phyloP scores from a whole-genome alignment of 1,140 invertebrate species.

The Eulimnadia texana region DNA sequence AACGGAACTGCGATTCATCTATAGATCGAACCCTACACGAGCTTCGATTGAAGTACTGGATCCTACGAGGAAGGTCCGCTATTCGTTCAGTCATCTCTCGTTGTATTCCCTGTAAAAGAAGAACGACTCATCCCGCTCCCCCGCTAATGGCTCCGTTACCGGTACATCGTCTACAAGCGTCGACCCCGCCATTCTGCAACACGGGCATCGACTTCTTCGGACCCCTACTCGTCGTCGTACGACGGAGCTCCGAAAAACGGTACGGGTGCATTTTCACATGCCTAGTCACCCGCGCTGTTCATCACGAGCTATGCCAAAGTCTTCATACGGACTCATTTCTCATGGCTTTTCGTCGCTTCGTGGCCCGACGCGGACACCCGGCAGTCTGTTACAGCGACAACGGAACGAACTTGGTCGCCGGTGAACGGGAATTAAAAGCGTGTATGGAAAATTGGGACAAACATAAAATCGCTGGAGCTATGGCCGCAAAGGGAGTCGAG shows the following conservation, averaged over 20 bases:
- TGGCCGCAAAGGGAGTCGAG: constrained; percentile 17
- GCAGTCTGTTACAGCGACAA: constrained; percentile 24
- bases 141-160: constrained; percentile 18
- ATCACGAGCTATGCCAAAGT: constrained; percentile 22
- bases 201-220: constrained; percentile 22
- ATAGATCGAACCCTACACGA: constrained; percentile 6
- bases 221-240: constrained; percentile 19
- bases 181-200: constrained; percentile 16
- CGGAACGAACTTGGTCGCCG: constrained; percentile 24
- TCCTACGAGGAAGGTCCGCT: constrained; percentile 9
- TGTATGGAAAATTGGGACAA: constrained; percentile 19
- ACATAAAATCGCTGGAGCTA: not conserved
- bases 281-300: constrained; percentile 21
- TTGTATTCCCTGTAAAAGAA: constrained; percentile 16
- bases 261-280: constrained; percentile 22
- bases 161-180: constrained; percentile 8
- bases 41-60: constrained; percentile 11
- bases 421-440: constrained; percentile 20
- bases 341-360: constrained; percentile 23
- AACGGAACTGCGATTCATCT: constrained; percentile 8
- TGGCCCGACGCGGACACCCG: constrained; percentile 21
- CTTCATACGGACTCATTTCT: constrained; percentile 23
- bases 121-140: not conserved
- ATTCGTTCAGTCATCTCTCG: not conserved
- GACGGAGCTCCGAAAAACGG: constrained; percentile 17